Evolutionary conservation across 2,797 vertebrate species (phyloP).

Genomic region (Melopsittacus undulatus): DNA sequence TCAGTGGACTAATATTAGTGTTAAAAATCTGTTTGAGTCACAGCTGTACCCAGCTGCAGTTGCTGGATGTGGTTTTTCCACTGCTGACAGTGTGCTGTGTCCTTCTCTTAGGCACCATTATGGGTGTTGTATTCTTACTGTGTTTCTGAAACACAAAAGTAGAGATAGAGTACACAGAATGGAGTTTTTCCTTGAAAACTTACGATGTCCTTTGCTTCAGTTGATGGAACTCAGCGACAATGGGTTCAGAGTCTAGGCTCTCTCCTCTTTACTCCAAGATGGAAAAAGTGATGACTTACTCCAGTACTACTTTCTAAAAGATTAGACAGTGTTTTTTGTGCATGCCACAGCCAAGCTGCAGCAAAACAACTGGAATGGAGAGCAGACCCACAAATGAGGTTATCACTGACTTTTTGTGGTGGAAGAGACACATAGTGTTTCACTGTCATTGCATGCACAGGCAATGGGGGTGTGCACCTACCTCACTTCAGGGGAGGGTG

Average conservation of each 20-base stretch:
- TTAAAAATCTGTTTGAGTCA: neutral
- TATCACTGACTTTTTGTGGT: neutral
- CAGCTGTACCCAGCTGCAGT: neutral
- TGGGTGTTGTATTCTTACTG: neutral
- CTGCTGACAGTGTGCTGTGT: neutral
- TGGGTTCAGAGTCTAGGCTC: neutral
- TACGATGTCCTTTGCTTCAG: neutral
- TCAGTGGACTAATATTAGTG: neutral
- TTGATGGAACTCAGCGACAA: neutral
- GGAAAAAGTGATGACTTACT: neutral
- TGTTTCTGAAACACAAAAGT: neutral
- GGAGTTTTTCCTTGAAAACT: neutral
- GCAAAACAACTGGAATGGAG: neutral
- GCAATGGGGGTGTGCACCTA: no score
- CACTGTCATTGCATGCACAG: neutral
- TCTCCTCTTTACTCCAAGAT: neutral
- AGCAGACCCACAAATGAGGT: neutral
- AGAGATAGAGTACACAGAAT: neutral
- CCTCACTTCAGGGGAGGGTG: neutral
- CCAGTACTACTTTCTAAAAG: neutral
- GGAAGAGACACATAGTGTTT: neutral
- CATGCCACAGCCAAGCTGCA: neutral
- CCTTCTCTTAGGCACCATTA: neutral
- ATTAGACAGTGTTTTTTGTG: neutral
- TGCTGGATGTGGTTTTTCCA: neutral